phyloP scores from a whole-genome alignment of 2,888 invertebrate genomes.

The Xanthia icteritia region DNA sequence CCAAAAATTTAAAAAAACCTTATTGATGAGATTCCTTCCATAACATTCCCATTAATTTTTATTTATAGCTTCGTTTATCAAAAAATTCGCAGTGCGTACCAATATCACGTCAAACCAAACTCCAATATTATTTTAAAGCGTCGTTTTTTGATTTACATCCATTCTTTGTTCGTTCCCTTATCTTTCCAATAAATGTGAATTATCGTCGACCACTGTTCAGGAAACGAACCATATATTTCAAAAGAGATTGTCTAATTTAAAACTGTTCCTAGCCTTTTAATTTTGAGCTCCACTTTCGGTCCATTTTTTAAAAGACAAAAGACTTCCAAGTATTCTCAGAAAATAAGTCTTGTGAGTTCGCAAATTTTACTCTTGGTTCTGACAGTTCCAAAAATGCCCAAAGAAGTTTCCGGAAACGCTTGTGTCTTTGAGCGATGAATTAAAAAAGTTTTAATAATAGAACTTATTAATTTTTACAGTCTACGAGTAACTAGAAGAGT shows the following conservation, averaged over 20 bases:
- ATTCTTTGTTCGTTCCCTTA: constrained; percentile 86
- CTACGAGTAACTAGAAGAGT: constrained; percentile 12
- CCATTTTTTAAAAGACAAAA: constrained; percentile 56
- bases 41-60: constrained; percentile 52
- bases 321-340: constrained; percentile 32
- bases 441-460: constrained; percentile 65
- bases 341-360: constrained; percentile 53
- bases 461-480: constrained; percentile 49
- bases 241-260: constrained; percentile 88
- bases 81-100: constrained; percentile 60
- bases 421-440: constrained; percentile 65
- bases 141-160: constrained; percentile 82
- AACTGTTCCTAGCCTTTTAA: constrained; percentile 80
- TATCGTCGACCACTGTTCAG: constrained; percentile 83
- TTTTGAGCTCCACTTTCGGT: constrained; percentile 61
- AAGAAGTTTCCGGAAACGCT: constrained; percentile 61
- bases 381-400: constrained; percentile 70
- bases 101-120: constrained; percentile 58
- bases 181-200: constrained; percentile 88
- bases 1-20: constrained; percentile 2
- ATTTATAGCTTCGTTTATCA: constrained; percentile 63
- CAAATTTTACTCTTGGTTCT: constrained; percentile 61
- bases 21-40: constrained; percentile 31
- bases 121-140: constrained; percentile 76
- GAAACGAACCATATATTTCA: constrained; percentile 83